Conservation (phyloP, 2,888 invertebrate genomes). For the Sesia bembeciformis region DNA sequence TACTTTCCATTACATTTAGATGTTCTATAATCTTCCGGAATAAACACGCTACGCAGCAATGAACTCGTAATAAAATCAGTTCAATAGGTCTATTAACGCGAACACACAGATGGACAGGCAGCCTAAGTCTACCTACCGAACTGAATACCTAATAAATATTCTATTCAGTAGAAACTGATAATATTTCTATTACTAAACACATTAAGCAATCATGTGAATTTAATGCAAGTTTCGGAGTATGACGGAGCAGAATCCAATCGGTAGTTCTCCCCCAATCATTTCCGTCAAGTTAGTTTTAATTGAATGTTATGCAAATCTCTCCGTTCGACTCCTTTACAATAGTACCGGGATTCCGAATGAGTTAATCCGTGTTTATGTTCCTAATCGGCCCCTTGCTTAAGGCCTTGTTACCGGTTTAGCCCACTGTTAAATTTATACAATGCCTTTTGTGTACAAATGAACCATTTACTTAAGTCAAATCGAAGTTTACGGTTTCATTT, state of each 20-base stretch:
- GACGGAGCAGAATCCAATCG: constrained; percentile 10
- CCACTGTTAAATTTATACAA: constrained; percentile 67
- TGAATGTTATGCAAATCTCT: constrained; percentile 75
- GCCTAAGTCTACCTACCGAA: too few species aligned
- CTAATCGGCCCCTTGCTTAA: constrained; percentile 68
- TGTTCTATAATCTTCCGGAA: too few species aligned
- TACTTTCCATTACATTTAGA: too few species aligned
- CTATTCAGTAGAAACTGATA: too few species aligned
- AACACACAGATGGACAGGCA: too few species aligned
- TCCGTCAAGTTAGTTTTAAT: constrained; percentile 69
- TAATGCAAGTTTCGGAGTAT: background rate
- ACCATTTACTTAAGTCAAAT: constrained; percentile 52
- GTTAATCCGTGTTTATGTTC: constrained; percentile 73
- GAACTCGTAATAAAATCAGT: too few species aligned
- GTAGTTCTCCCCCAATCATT: constrained; percentile 57
- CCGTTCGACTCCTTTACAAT: constrained; percentile 71
- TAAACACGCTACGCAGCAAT: too few species aligned
- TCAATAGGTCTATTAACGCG: too few species aligned
- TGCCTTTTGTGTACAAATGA: constrained; percentile 53
- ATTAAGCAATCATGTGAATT: background rate
- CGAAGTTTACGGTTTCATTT: constrained; percentile 37
- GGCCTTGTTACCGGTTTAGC: constrained; percentile 64
- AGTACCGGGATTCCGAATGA: constrained; percentile 70
- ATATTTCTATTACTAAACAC: background rate
- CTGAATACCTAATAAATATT: too few species aligned